Evolutionary conservation across 2,113 vertebrate genomes (phyloP).

Genomic region (Antigone vipio): DNA sequence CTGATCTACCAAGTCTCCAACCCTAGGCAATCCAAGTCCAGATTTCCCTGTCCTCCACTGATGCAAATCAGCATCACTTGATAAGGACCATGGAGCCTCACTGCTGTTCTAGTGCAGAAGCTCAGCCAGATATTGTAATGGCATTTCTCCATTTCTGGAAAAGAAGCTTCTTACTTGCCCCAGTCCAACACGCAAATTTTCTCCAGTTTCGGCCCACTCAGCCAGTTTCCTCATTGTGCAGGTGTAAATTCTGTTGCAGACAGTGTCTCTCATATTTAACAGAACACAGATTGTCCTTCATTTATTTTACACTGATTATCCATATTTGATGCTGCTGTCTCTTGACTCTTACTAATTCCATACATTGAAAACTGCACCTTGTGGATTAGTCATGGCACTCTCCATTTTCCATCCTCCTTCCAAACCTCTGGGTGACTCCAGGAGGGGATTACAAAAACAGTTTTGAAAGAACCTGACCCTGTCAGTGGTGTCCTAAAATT

Average conservation of each 20-base stretch:
- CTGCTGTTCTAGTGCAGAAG: not conserved
- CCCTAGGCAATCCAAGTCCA: not conserved
- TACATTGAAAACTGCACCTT: not conserved
- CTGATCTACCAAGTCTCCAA: no score
- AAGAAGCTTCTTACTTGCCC: not conserved
- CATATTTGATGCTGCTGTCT: not conserved
- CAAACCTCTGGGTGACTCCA: not conserved
- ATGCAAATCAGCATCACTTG: not conserved
- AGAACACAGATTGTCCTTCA: not conserved
- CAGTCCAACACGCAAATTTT: not conserved
- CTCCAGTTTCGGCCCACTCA: not conserved
- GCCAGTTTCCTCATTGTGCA: not conserved
- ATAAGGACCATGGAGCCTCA: not conserved
- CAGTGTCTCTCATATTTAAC: not conserved
- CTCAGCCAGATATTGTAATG: not conserved
- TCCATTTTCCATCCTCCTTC: not conserved
- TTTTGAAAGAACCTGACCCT: not conserved
- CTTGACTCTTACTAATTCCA: not conserved
- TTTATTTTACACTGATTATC: not conserved
- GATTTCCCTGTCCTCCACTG: not conserved
- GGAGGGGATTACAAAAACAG: not conserved
- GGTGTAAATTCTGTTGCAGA: not conserved
- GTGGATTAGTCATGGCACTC: not conserved
- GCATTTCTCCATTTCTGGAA: not conserved
- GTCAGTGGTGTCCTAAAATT: not conserved